These are phyloP conservation scores for Napeogenes inachia DNA, from an alignment of 2,888 invertebrate genomes.

Conservation along the genomic window DNA sequence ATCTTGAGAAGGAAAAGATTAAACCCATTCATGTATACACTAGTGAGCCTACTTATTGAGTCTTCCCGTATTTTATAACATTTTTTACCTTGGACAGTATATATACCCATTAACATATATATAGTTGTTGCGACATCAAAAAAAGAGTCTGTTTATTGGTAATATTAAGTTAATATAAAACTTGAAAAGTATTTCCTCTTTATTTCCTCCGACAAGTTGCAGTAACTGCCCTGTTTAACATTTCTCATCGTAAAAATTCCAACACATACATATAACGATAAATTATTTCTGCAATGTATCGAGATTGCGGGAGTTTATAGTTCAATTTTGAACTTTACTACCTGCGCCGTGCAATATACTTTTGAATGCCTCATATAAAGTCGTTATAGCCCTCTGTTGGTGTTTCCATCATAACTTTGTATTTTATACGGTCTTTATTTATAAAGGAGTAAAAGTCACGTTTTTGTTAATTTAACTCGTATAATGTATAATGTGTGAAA, in stretches of 20 bases:
- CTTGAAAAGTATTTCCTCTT: not conserved
- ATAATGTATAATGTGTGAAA: conserved; percentile 10
- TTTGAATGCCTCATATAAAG: conserved; percentile 41
- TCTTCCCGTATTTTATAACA: no score
- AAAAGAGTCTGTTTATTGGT: not conserved
- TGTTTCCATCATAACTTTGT: conserved; percentile 36
- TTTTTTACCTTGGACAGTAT: no score
- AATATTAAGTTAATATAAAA: not conserved
- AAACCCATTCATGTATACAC: not conserved
- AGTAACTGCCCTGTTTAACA: conserved; percentile 26
- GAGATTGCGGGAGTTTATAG: conserved; percentile 39
- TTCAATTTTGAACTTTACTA: conserved; percentile 57
- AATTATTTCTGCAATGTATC: conserved; percentile 40
- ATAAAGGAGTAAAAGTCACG: conserved; percentile 2
- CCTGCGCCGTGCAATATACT: conserved; percentile 39
- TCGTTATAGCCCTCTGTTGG: conserved; percentile 41
- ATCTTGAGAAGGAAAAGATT: conserved; percentile 17
- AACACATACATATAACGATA: conserved; percentile 37
- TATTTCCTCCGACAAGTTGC: conserved; percentile 13
- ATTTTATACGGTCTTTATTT: conserved; percentile 28
- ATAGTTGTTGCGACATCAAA: no score
- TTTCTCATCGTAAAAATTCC: conserved; percentile 32
- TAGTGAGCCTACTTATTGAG: no score
- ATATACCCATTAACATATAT: no score
- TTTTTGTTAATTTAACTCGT: conserved; percentile 4